Evolutionary conservation across 2,888 invertebrate species (phyloP), one percentile per base, ranked within the genome.

Genomic region (Allacma fusca): DNA sequence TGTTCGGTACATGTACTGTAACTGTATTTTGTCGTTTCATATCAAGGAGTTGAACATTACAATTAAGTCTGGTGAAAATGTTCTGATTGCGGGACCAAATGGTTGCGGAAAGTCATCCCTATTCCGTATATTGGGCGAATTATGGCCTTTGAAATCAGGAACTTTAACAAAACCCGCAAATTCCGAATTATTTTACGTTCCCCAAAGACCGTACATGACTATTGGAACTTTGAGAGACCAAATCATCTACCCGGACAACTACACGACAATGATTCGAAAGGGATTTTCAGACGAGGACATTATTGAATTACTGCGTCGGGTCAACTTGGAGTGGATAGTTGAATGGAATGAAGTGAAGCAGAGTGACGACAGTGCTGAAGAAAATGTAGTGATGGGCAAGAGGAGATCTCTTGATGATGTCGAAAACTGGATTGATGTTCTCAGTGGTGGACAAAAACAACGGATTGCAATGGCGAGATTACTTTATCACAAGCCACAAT

Each of bases 381-480:
- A 77, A 28, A 73, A 72, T 34, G 68, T 77, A 23, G 44, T 76
- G 1, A 74, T 76, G 43, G 74, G 77, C 1, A 77, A 77, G 76
- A 50, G 74, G 34, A 72, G 26, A 40, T 94, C 94, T 9, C 92
- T 96, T 90, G 94, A 97, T 87, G 92, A 96, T 0, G 92, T 96
- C 0, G 96, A 96, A 85, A 98, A 99, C 89, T 99, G 98, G 98
- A 94, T 98, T 91, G 99, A 99, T 87, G 96, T 98, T 0, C 89
- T 99, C 5, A 96, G 96, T 44, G 99, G 99, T 0, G 99, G 98
- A 19, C 98, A 99, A 88, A 99, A 99, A 86, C 99, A 99, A 88
- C 89, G 98, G 85, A 92, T 99, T 84, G 98, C 98, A 71, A 98
- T 98, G 98, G 96, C 98, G 19, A 91, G 98, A 21, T 89, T 98